Conservation (phyloP, 2,797 vertebrate species). For the Capromys pilorides region DNA sequence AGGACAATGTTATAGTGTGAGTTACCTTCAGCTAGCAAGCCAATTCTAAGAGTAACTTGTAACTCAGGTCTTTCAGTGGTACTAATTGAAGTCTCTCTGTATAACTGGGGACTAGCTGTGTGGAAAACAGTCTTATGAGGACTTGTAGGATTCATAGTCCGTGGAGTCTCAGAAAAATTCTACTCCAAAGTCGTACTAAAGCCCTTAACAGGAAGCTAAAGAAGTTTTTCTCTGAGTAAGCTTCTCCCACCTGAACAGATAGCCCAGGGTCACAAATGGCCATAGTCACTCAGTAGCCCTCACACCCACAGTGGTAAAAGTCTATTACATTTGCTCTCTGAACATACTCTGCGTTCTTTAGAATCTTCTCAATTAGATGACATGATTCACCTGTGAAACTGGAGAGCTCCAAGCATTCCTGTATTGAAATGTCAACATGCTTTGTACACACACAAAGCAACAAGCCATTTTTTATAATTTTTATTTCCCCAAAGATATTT, state of each 20-base stretch:
- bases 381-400: not conserved
- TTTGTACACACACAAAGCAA: not conserved
- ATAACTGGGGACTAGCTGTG: not conserved
- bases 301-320: not conserved
- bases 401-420: not conserved
- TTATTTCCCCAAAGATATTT: not conserved
- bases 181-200: not conserved
- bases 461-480: not conserved
- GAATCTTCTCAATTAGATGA: not conserved
- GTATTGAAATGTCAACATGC: not conserved
- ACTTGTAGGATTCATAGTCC: not conserved
- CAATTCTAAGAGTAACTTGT: not conserved
- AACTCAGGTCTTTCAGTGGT: not conserved
- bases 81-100: not conserved
- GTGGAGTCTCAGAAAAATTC: not conserved
- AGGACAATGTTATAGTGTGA: not conserved
- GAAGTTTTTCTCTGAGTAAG: not conserved
- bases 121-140: not conserved
- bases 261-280: not conserved
- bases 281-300: not conserved
- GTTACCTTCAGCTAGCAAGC: not conserved
- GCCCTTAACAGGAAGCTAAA: not conserved
- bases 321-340: not conserved
- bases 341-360: slow-evolving; percentile 1
- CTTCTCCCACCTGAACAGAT: not conserved